Evolutionary conservation across 2,797 vertebrate genomes (phyloP).

Genomic region (Tragelaphus eurycerus): DNA sequence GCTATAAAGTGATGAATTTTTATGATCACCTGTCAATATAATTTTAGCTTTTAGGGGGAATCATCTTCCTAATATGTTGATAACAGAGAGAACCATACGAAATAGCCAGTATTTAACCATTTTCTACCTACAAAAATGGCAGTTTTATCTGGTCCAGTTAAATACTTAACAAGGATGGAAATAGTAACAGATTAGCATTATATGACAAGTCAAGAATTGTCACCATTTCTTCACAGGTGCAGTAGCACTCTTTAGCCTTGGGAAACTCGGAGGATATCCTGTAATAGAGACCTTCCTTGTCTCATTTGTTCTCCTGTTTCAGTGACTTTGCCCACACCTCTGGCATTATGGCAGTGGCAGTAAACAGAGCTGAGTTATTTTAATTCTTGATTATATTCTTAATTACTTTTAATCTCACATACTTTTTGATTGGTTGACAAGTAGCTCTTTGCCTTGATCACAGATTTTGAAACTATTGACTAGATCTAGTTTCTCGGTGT

Average conservation of each 20-base stretch:
- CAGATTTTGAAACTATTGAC: background rate
- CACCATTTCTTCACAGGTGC: background rate
- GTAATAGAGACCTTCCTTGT: background rate
- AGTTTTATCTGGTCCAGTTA: background rate
- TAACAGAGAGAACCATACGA: background rate
- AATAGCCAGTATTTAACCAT: background rate
- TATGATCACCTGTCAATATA: background rate
- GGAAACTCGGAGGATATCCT: background rate
- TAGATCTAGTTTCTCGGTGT: background rate
- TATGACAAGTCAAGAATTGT: background rate
- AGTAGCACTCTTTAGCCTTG: background rate
- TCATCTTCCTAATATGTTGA: background rate
- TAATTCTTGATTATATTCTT: background rate
- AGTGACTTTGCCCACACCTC: background rate
- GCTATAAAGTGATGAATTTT: background rate
- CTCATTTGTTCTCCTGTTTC: background rate
- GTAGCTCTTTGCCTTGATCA: background rate
- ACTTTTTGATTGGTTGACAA: background rate
- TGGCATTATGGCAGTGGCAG: background rate
- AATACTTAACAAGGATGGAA: background rate
- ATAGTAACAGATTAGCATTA: slow-evolving; percentile 4
- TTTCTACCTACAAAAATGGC: background rate
- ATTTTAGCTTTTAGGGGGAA: background rate
- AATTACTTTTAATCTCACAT: background rate
- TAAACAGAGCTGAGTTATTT: background rate